Evolutionary conservation across 2,113 vertebrate genomes (phyloP).

Genomic region (Paramormyrops kingsleyae): DNA sequence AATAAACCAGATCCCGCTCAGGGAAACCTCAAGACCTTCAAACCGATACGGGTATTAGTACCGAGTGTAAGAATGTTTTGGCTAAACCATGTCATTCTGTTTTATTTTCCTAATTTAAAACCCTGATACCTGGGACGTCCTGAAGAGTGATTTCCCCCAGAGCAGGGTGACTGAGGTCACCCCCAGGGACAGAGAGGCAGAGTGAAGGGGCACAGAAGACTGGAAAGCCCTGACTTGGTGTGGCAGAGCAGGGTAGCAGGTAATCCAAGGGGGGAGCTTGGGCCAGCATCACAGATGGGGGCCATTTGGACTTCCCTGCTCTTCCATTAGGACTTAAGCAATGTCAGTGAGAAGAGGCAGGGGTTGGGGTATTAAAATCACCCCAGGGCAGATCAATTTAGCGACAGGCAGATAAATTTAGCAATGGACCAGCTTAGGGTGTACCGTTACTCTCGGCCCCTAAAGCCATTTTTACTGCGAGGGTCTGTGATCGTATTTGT

Average conservation of each 20-base stretch:
- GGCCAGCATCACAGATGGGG: not conserved
- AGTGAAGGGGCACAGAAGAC: not conserved
- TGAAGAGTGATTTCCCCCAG: not conserved
- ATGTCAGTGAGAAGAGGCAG: not conserved
- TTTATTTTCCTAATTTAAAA: not conserved
- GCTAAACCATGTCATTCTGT: not conserved
- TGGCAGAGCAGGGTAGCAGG: not conserved
- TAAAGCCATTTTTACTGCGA: not conserved
- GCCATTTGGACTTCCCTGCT: not conserved
- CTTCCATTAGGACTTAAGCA: not conserved
- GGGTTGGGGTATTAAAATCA: not conserved
- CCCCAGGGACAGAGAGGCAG: not conserved
- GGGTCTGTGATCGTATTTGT: not conserved
- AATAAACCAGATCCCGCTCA: not conserved
- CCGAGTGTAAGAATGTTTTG: not conserved
- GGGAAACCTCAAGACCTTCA: not conserved
- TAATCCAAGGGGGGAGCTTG: not conserved
- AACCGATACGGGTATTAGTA: not conserved
- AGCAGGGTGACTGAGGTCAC: not conserved
- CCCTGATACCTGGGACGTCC: not conserved
- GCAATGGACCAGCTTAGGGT: not conserved
- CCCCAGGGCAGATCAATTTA: not conserved
- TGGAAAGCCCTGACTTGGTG: not conserved
- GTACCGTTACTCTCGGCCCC: not conserved
- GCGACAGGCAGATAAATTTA: not conserved